Evolutionary conservation across 2,113 vertebrate species (phyloP).

Genomic region (Stomatorhinus ivindoensis): DNA sequence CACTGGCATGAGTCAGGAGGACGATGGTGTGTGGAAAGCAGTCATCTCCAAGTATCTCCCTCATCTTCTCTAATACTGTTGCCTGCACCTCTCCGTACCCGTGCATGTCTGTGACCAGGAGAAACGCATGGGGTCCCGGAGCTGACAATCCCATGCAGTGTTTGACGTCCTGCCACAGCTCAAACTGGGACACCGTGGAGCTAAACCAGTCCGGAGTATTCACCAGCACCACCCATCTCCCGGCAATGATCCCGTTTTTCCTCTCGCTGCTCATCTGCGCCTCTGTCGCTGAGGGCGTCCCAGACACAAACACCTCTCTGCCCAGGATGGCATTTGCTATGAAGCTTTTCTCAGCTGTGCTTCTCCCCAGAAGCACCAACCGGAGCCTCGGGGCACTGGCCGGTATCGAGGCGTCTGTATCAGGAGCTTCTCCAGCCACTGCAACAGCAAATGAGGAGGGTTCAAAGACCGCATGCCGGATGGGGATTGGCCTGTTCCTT

Average conservation of each 20-base stretch:
- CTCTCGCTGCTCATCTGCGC: too few species aligned
- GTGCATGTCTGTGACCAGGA: background rate
- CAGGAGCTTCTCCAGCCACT: background rate
- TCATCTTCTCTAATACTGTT: background rate
- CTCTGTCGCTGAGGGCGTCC: too few species aligned
- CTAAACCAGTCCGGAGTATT: background rate
- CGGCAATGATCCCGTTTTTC: background rate
- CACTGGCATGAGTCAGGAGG: background rate
- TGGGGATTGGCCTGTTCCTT: too few species aligned
- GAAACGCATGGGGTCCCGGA: background rate
- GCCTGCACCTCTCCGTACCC: background rate
- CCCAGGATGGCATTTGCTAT: background rate
- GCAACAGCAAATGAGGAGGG: background rate
- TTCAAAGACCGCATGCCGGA: too few species aligned
- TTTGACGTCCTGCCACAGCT: background rate
- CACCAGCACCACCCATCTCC: background rate
- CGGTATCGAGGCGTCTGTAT: background rate
- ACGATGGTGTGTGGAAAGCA: background rate
- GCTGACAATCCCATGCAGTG: background rate
- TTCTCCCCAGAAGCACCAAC: background rate
- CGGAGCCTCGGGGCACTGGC: background rate
- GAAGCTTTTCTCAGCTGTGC: background rate
- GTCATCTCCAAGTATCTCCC: background rate
- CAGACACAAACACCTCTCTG: too few species aligned
- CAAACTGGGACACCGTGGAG: background rate